Base-by-base conservation (phyloP, 1,140 invertebrate species). In the Caenorhabditis briggsae region DNA sequence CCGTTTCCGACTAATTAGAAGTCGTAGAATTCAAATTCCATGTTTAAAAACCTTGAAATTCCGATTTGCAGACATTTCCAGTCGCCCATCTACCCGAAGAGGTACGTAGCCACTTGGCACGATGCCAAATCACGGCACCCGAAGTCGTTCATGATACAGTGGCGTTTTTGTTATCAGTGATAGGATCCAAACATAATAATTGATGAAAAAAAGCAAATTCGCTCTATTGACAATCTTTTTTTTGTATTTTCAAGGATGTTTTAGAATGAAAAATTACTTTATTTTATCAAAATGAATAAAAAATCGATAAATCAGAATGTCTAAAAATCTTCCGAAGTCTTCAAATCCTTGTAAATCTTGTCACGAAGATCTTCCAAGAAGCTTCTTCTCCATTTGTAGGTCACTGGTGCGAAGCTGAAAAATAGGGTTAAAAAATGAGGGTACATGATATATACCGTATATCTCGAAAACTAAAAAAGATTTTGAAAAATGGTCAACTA, bases 351-450 rank as follows among this genome's bases (percentile, higher is more conserved):
- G 9, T 64, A 25, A 25, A 64, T 7, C 33, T 64, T 64, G 41
- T n/a, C 33, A 33, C 33, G 33, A 33, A 33, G 33, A 33, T 33
- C 33, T 33, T 3, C 33, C 33, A 33, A 33, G 33, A 33, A 48
- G 55, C 12, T 9, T 41, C 41, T 83, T 61, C 84, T 86, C 85
- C 85, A 86, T 59, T 59, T 74, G 46, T 82, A 70, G 56, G 85
- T 86, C 41, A 86, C 85, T 23, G 85, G 85, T 2, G 50, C 74
- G 20, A 86, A 86, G n/a, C 85, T 86, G 53, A 61, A 86, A 82
- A 46, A 12, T 9, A n/a, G 14, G 23, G 9, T 20, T 65, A 2
- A 33, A 33, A 33, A 33, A 33, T 33, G 3, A 3, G 33, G 33
- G 33, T 33, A n/a, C n/a, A n/a, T n/a, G n/a, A n/a, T n/a, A n/a